Base-by-base conservation (phyloP, 2,797 vertebrate genomes). In the Lacerta agilis region DNA sequence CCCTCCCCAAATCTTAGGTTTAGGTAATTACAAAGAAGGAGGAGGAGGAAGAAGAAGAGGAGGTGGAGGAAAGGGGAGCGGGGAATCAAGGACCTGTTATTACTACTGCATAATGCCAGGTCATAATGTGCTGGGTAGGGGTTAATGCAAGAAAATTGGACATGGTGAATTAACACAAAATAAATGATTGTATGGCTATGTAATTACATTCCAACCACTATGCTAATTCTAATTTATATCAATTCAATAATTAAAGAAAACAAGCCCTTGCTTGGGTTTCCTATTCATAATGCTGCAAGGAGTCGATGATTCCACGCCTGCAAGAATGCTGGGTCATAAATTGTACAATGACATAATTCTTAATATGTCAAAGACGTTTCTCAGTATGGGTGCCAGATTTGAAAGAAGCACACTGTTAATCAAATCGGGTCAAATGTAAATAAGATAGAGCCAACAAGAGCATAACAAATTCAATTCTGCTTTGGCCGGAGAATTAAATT, bases 191-290 rank as follows among this genome's bases (percentile, higher is more conserved):
- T 80, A 92, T 93, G 90, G 88, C 93, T 93, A 85, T 92, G 83
- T 95, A 94, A 95, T 96, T 96, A 95, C 90, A 94, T 95, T 94
- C 86, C 88, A 92, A 94, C 73, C 83, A 93, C 88, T 96, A 95
- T 93, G 92, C 93, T 96, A 96, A 97, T 96, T 96, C 94, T 94
- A 91, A 93, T 95, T 94, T 96, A 96, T 95, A 96, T 94, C 88
- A 96, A 95, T 94, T 94, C 94, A 96, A 95, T 95, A 95, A 96
- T 95, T 96, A 96, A 96, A 93, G 91, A 95, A 95, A 95, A 91
- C 91, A 96, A 93, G 85, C 33, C 92, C 45, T 91, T 95, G 90
- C n/a, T 94, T 94, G 87, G 84, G 84, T 94, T 94, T 95, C 58
- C 72, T 90, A 87, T 91, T 95, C 83, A 94, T 83, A 91, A 38